Conservation (phyloP, 1,140 invertebrate genomes). For the Temnothorax curvispinosus region DNA sequence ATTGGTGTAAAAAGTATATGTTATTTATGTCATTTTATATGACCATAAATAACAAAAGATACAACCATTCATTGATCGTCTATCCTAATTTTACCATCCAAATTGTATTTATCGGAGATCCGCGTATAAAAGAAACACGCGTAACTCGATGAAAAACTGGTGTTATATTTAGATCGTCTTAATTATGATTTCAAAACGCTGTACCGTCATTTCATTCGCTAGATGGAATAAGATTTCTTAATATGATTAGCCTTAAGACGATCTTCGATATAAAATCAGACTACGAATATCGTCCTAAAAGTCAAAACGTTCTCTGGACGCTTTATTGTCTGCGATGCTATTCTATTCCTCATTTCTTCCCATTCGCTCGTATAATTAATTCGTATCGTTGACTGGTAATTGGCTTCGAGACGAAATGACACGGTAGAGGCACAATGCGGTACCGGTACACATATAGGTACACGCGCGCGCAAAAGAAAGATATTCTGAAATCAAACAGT, state of each 20-base stretch:
- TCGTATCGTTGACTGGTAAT: constrained; percentile 7
- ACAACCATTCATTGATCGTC: too few species aligned
- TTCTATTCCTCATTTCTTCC: neutral
- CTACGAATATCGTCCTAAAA: neutral
- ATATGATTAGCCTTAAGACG: too few species aligned
- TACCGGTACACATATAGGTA: neutral
- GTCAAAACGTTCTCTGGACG: neutral
- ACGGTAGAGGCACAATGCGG: neutral
- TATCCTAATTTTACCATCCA: too few species aligned
- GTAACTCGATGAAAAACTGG: too few species aligned
- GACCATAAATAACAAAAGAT: too few species aligned
- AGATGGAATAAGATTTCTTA: neutral
- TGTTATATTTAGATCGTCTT: neutral
- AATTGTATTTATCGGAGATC: neutral
- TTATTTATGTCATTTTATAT: too few species aligned
- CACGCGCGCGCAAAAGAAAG: too few species aligned
- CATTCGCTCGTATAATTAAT: neutral
- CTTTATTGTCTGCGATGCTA: too few species aligned
- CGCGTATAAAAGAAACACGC: too few species aligned
- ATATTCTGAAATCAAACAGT: constrained; percentile 28
- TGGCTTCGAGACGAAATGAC: constrained; percentile 22
- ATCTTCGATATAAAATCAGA: neutral
- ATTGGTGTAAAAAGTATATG: too few species aligned
- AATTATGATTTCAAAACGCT: neutral
- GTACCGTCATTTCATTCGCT: neutral